These are phyloP conservation scores for Phataginus tricuspis DNA, from an alignment of 2,797 vertebrate species.

Conservation along the genomic window DNA sequence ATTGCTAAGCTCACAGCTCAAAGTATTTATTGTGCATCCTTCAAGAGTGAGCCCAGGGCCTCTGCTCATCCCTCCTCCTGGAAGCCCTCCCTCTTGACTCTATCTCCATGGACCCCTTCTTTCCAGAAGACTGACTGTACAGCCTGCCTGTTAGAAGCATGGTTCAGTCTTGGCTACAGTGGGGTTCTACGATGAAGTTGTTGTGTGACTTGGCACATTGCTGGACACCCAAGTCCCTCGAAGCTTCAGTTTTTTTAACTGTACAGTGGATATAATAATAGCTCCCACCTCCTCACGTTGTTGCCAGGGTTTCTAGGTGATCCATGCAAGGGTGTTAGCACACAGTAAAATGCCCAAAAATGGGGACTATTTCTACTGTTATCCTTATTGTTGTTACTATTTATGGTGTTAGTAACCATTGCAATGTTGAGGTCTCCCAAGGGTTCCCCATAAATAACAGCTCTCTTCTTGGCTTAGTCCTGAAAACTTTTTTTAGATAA, in stretches of 20 bases:
- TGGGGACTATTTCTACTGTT: background rate
- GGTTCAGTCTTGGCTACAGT: background rate
- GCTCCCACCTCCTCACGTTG: background rate
- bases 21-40: slow-evolving; percentile 5
- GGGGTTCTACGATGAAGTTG: background rate
- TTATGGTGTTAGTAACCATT: background rate
- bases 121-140: background rate
- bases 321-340: background rate
- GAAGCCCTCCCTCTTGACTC: background rate
- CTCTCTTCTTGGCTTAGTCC: background rate
- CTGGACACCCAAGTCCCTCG: background rate
- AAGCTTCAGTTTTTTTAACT: background rate
- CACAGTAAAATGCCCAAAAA: background rate
- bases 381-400: background rate
- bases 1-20: slow-evolving; percentile 66
- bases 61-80: background rate
- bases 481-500: background rate
- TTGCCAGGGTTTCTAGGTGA: background rate
- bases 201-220: background rate
- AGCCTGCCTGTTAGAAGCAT: background rate
- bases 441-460: background rate
- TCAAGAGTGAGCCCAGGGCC: background rate
- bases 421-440: background rate
- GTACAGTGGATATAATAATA: background rate
- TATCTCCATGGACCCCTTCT: background rate